Percentiles rank a stretch among this genome's conserved stretches.
Evolutionary conservation across 2,888 invertebrate genomes (phyloP).

Genomic region (Phrixothrix hirtus): DNA sequence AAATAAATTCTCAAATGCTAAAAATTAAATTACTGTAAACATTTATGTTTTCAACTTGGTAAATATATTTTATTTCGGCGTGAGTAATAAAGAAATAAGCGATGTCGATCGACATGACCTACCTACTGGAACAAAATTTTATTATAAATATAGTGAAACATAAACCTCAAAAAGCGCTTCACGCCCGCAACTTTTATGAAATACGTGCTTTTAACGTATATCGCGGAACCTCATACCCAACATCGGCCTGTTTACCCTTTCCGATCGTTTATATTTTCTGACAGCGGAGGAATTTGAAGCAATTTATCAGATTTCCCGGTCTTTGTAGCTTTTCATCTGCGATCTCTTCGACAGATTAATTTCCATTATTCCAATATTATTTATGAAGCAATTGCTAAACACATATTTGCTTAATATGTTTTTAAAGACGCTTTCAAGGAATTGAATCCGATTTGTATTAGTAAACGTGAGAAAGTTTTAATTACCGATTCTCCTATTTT

Average conservation of each 20-base stretch:
- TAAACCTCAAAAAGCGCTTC: slow-evolving; percentile 24
- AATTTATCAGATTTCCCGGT: slow-evolving; percentile 39
- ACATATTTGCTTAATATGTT: slow-evolving; percentile 3
- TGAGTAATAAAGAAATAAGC: too few relatives aligned
- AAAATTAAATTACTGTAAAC: not conserved
- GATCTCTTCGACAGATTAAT: slow-evolving; percentile 40
- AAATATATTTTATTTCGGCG: too few relatives aligned
- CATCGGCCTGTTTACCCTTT: slow-evolving; percentile 36
- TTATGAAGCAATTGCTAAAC: slow-evolving; percentile 25
- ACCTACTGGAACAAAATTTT: slow-evolving; percentile 21
- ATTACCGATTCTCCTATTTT: too few relatives aligned
- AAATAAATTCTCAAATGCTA: too few relatives aligned
- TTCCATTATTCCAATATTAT: slow-evolving; percentile 39
- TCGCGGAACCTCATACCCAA: slow-evolving; percentile 25
- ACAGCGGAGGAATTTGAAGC: slow-evolving; percentile 39
- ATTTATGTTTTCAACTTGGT: too few relatives aligned
- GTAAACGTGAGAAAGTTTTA: too few relatives aligned
- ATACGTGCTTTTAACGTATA: slow-evolving; percentile 37
- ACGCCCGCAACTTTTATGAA: slow-evolving; percentile 34
- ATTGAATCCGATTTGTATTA: not conserved
- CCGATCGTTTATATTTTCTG: slow-evolving; percentile 39
- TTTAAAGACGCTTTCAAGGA: too few relatives aligned
- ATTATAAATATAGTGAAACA: slow-evolving; percentile 25
- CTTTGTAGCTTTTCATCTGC: slow-evolving; percentile 37
- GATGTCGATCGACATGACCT: slow-evolving; percentile 13